phyloP scores from a whole-genome alignment of 2,797 vertebrate genomes.

The Natrix natrix region DNA sequence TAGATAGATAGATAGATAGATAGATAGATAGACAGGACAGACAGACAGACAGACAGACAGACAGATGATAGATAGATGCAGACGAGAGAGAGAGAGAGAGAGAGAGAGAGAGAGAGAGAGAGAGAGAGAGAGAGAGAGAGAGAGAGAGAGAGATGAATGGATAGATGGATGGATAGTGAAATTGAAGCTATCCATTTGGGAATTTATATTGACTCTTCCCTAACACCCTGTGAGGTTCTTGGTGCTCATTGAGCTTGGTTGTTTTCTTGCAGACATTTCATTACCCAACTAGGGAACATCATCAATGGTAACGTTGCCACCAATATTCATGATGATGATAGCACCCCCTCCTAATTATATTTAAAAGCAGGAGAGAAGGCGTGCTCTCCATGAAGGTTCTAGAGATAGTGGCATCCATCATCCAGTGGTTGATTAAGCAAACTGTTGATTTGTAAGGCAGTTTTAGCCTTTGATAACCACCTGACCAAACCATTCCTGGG shows the following conservation, averaged over 20 bases:
- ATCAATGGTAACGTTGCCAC: not conserved
- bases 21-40: too few relatives aligned
- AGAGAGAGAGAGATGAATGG: too few relatives aligned
- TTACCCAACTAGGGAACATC: not conserved
- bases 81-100: too few relatives aligned
- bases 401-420: not conserved
- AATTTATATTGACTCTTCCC: not conserved
- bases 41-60: not conserved
- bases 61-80: too few relatives aligned
- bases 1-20: not conserved
- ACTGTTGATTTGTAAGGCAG: not conserved
- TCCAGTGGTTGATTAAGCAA: not conserved
- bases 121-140: too few relatives aligned
- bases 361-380: not conserved
- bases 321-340: not conserved
- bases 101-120: too few relatives aligned
- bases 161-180: not conserved
- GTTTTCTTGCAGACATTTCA: not conserved
- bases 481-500: not conserved
- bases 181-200: not conserved
- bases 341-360: not conserved
- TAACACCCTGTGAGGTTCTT: not conserved
- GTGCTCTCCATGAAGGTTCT: not conserved
- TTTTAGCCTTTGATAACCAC: not conserved
- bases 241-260: not conserved